These are phyloP conservation scores for Ophion ellenae DNA, from an alignment of 2,888 invertebrate species.

Conservation along the genomic window DNA sequence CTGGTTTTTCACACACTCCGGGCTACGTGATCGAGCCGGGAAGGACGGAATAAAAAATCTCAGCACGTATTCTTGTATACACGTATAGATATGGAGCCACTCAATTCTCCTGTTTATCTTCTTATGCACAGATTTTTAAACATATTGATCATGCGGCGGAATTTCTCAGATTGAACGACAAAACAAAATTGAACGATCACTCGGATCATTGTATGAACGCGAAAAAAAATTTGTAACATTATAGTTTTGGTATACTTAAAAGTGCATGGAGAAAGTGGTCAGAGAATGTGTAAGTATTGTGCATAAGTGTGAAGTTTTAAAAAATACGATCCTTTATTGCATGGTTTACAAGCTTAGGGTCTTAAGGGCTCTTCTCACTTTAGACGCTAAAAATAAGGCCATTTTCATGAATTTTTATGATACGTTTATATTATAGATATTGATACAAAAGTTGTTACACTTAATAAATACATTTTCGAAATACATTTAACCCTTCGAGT, in stretches of 20 bases:
- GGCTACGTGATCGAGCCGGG: slow-evolving; percentile 34
- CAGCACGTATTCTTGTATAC: slow-evolving; percentile 26
- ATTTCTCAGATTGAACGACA: not conserved
- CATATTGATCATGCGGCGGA: not conserved
- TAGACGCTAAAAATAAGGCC: too few relatives aligned
- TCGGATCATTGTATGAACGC: not conserved
- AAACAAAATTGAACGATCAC: not conserved
- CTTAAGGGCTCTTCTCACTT: too few relatives aligned
- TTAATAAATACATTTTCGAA: too few relatives aligned
- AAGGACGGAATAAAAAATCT: slow-evolving; percentile 13
- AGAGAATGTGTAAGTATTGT: too few relatives aligned
- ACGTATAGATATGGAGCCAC: not conserved
- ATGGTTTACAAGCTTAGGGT: too few relatives aligned
- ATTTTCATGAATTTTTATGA: too few relatives aligned
- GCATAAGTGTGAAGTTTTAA: not conserved
- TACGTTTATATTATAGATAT: too few relatives aligned
- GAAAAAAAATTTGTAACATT: not conserved
- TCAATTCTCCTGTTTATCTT: slow-evolving; percentile 6
- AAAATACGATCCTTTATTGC: too few relatives aligned
- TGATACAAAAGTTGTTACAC: too few relatives aligned
- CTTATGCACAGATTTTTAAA: not conserved
- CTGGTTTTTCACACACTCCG: slow-evolving; percentile 33
- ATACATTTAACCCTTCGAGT: too few relatives aligned
- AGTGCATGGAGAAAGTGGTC: too few relatives aligned
- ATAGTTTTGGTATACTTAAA: not conserved